Base-by-base conservation (phyloP, 2,113 vertebrate genomes). In the Heliornis fulica region DNA sequence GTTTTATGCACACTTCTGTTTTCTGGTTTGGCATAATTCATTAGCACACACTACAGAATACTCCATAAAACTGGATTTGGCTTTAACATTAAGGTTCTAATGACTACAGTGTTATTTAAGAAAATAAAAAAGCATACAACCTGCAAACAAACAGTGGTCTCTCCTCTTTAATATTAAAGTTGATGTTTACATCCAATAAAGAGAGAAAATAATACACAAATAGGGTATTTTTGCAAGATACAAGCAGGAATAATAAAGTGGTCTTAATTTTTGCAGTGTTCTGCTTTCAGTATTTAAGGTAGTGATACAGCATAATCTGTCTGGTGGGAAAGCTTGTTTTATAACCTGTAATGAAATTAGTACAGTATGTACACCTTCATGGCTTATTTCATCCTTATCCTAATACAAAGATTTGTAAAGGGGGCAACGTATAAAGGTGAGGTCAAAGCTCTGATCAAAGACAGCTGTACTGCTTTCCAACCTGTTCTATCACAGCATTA, bases 1-100 rank as follows among this genome's bases (percentile, higher is more conserved):
- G 96, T 96, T 98, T 98, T 98, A 98, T 91, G 95, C 97, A 96
- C 96, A 95, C 95, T 97, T 97, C 97, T 97, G 97, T 97, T 97
- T 97, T 95, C 97, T 93, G 85, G 90, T 96, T 90, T 93, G 81
- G 97, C 91, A 94, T 98, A 97, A 98, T 98, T 98, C 98, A 98
- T 98, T 98, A 98, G 89, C 89, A 90, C 91, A 90, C 91, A 92
- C 94, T 89, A 88, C 87, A 97, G 93, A 97, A 96, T 60, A 97
- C 87, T 94, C 97, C 97, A 98, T 98, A 98, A 98, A 98, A 98
- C 81, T 93, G 64, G 89, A 96, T 87, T 85, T 94, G 78, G 92
- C 87, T 97, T 97, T 97, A 97, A 98, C 86, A 76, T 91, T 96
- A 86, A 89, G 41, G 71, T 96, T 92, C 94, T 96, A 94, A 97